Percentiles rank a stretch among this genome's conserved stretches.
Evolutionary conservation across 2,888 invertebrate genomes (phyloP).

Genomic region (Osedax frankpressi): DNA sequence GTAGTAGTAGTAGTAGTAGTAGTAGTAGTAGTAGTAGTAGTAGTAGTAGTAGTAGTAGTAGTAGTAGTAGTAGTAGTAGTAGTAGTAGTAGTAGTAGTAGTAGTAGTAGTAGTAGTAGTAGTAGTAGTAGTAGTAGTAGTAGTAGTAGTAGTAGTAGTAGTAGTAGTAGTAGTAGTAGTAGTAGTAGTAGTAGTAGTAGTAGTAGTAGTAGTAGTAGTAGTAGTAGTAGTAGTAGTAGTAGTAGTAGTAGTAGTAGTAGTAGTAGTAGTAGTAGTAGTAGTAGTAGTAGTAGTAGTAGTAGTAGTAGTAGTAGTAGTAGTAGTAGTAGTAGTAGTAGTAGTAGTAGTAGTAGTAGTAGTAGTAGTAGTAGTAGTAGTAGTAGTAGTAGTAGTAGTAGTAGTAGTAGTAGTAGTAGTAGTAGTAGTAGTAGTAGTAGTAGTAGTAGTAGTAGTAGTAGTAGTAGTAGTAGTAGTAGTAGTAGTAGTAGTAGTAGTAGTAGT

Average conservation of each 20-base stretch:
- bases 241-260: conserved; percentile 20
- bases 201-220: conserved; percentile 3
- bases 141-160: conserved; percentile 19
- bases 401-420: conserved; percentile 16
- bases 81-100: conserved; percentile 17
- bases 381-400: conserved; percentile 5
- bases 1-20: conserved; percentile 19
- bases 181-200: conserved; percentile 17
- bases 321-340: conserved; percentile 21
- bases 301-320: conserved; percentile 21
- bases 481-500: conserved; percentile 21
- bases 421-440: conserved; percentile 20
- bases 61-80: conserved; percentile 17
- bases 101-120: conserved; percentile 16
- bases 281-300: conserved; percentile 19
- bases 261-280: conserved; percentile 20
- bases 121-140: conserved; percentile 19
- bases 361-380: conserved; percentile 15
- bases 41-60: conserved; percentile 16
- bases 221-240: conserved; percentile 1
- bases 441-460: conserved; percentile 17
- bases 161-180: conserved; percentile 18
- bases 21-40: conserved; percentile 17
- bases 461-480: conserved; percentile 20
- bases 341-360: conserved; percentile 22